Conservation (phyloP, 2,797 vertebrate species). For the Ispidina lecontei region DNA sequence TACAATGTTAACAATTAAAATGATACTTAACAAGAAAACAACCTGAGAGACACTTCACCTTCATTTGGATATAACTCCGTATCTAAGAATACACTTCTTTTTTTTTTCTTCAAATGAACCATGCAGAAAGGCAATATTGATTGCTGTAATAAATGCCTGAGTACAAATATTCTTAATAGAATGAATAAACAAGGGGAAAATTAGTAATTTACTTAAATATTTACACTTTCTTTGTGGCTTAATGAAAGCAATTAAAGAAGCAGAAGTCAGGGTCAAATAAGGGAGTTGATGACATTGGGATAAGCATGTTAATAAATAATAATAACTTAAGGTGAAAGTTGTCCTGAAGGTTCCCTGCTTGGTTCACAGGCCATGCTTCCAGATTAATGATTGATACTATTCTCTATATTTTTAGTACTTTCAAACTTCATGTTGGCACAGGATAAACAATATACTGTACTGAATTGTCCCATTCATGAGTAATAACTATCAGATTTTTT, state of each 20-base stretch:
- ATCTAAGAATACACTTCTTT: background rate
- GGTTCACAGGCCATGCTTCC: background rate
- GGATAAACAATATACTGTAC: background rate
- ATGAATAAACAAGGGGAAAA: background rate
- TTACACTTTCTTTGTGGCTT: background rate
- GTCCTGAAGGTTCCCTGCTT: background rate
- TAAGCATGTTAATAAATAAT: background rate
- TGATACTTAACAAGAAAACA: background rate
- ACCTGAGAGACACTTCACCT: background rate
- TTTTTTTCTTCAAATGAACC: background rate
- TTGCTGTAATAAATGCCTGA: background rate
- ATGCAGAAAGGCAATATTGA: background rate
- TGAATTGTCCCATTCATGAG: background rate
- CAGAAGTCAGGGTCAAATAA: background rate
- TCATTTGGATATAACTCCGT: background rate
- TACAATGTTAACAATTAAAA: background rate
- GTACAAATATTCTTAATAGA: background rate
- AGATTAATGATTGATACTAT: background rate
- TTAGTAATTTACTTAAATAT: background rate
- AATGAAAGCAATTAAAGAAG: background rate
- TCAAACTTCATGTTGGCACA: background rate
- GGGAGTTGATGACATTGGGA: background rate
- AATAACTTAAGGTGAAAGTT: background rate
- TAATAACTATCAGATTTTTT: background rate
- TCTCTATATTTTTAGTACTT: background rate